Base-by-base conservation (phyloP, 2,888 invertebrate species). In the Myopa testacea region DNA sequence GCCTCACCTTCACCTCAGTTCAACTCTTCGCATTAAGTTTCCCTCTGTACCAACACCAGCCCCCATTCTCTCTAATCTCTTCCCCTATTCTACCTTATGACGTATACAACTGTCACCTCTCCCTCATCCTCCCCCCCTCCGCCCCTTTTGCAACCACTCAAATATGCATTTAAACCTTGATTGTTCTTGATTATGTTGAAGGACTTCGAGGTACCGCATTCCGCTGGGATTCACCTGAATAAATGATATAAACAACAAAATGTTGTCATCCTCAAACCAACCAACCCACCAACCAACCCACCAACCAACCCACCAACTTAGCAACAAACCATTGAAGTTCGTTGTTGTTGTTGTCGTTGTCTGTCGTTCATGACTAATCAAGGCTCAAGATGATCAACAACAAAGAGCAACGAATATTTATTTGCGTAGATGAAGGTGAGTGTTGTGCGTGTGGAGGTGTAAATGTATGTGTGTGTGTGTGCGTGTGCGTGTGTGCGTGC, bases 281-380 rank as follows among this genome's bases (percentile, higher is more conserved):
- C 6, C 45, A 45, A 45, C 6, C 6, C 1, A 45, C 7, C 45
- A 45, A 8, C 45, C 45, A 3, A 45, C 26, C 26, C 1, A 26
- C 26, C 26, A 2, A 26, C 26, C 26, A 26, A 26, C 1, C 26
- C 26, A 26, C 26, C 26, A 26, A 26, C 26, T 2, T 2, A 8
- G 7, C 45, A 10, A 45, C 26, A 26, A 26, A 26, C 26, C 26
- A 26, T 26, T 26, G 26, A 26, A 26, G 26, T 26, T 26, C 26
- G 26, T 26, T 26, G 26, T 26, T 26, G 26, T 26, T 26, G 37
- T 71, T 60, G 45, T 60, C 19, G 38, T 73, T 14, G 58, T 63
- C 19, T 73, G 73, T 26, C 19, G 12, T 62, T 60, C 73, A 73
- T 62, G 62, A 62, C 73, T 73, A 73, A 73, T 73, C 62, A 73